Conservation (phyloP, 2,888 invertebrate genomes). For the Xylota sylvarum region DNA sequence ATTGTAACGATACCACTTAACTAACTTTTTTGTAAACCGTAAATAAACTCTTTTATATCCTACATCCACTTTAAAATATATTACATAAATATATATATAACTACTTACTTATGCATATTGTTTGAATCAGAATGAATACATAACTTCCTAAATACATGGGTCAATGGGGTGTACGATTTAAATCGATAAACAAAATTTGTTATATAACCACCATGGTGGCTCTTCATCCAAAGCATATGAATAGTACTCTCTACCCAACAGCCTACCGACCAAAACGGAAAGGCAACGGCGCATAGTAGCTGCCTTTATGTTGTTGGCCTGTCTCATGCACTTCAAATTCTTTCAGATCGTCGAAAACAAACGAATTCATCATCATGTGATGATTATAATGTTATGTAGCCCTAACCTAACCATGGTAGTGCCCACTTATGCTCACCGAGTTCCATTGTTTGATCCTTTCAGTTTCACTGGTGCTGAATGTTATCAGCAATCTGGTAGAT, state of each 20-base stretch:
- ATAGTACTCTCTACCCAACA: slow-evolving; percentile 7
- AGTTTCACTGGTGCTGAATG: slow-evolving; percentile 75
- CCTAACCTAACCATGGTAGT: slow-evolving; percentile 72
- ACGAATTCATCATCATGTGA: slow-evolving; percentile 76
- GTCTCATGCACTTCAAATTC: slow-evolving; percentile 75
- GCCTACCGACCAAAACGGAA: slow-evolving; percentile 13
- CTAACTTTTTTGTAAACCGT: too few species aligned
- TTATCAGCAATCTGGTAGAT: slow-evolving; percentile 76
- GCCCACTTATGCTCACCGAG: slow-evolving; percentile 77
- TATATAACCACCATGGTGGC: slow-evolving; percentile 53
- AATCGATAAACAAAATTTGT: slow-evolving; percentile 46
- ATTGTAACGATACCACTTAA: too few species aligned
- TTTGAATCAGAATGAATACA: not conserved
- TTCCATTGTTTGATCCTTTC: slow-evolving; percentile 78
- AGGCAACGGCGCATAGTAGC: slow-evolving; percentile 61
- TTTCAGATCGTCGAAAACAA: slow-evolving; percentile 69
- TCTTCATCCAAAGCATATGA: slow-evolving; percentile 6
- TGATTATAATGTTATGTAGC: slow-evolving; percentile 76
- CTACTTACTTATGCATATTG: not conserved
- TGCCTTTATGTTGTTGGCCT: slow-evolving; percentile 62
- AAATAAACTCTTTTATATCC: too few species aligned
- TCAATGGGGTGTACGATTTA: slow-evolving; percentile 56
- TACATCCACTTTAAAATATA: not conserved
- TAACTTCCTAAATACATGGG: slow-evolving; percentile 30
- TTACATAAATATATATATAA: not conserved